Evolutionary conservation across 1,140 invertebrate genomes (phyloP).

Genomic region (Saccostrea glomerata): DNA sequence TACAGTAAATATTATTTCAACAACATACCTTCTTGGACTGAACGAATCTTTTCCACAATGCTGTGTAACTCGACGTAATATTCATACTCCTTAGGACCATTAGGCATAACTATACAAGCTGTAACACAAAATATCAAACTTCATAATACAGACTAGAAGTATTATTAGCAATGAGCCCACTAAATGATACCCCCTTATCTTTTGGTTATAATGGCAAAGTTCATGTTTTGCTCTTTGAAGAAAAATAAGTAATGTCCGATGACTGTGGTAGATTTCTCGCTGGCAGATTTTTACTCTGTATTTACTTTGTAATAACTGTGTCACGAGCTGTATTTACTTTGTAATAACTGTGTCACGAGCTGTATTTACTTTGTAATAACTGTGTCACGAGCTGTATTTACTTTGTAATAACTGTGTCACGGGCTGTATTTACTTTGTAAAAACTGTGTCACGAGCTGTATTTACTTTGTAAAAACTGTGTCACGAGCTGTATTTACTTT

Average conservation of each 20-base stretch:
- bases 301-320: too few relatives aligned
- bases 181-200: too few relatives aligned
- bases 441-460: slow-evolving; percentile 61
- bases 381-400: slow-evolving; percentile 62
- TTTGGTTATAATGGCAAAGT: too few relatives aligned
- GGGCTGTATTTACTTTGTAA: too few relatives aligned
- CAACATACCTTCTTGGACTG: background rate
- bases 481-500: slow-evolving; percentile 43
- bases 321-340: too few relatives aligned
- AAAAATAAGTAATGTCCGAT: too few relatives aligned
- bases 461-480: slow-evolving; percentile 62
- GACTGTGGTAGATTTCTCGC: too few relatives aligned
- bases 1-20: background rate
- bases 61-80: background rate
- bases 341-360: slow-evolving; percentile 61
- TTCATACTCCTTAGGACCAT: slow-evolving; percentile 1
- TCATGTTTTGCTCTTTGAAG: too few relatives aligned
- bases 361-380: too few relatives aligned
- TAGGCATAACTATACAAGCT: background rate
- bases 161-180: too few relatives aligned
- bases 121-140: background rate
- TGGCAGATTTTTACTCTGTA: too few relatives aligned
- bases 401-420: slow-evolving; percentile 63
- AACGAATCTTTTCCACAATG: background rate
- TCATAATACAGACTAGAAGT: background rate